Conservation (phyloP, 2,888 invertebrate genomes). For the Callyntrura sp. region DNA sequence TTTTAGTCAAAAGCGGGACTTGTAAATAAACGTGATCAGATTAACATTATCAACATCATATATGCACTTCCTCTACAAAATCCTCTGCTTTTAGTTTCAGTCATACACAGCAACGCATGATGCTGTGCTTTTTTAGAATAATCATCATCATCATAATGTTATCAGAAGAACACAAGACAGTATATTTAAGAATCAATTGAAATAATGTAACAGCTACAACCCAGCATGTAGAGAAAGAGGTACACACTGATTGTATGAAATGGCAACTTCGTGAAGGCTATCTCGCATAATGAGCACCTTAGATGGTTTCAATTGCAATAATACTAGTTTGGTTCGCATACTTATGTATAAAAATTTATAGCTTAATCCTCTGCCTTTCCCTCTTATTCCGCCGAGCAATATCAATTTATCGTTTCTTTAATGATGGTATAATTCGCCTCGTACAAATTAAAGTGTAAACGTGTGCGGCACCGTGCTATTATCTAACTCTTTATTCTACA, state of each 20-base stretch:
- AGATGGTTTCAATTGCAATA: constrained; percentile 55
- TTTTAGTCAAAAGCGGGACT: constrained; percentile 33
- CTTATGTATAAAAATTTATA: constrained; percentile 67
- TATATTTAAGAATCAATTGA: constrained; percentile 46
- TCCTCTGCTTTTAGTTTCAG: neutral
- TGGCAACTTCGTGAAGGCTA: constrained; percentile 63
- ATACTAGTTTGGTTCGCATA: constrained; percentile 68
- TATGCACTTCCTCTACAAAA: constrained; percentile 32
- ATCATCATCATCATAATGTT: too few species aligned
- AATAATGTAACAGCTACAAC: constrained; percentile 6
- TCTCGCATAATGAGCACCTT: constrained; percentile 65
- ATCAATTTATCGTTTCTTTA: constrained; percentile 73
- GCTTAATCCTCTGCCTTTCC: constrained; percentile 64
- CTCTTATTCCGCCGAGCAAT: constrained; percentile 51
- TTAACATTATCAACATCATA: constrained; percentile 11
- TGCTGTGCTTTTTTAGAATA: constrained; percentile 18
- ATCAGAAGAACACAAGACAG: neutral
- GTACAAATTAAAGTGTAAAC: constrained; percentile 75
- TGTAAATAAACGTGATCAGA: constrained; percentile 54
- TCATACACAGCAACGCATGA: constrained; percentile 5
- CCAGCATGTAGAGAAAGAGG: too few species aligned
- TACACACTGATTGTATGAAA: neutral
- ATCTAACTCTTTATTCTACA: constrained; percentile 51
- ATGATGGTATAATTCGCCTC: constrained; percentile 68
- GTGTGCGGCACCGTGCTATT: constrained; percentile 74